phyloP scores from a whole-genome alignment of 2,888 invertebrate species.

The Drosophila mettleri region DNA sequence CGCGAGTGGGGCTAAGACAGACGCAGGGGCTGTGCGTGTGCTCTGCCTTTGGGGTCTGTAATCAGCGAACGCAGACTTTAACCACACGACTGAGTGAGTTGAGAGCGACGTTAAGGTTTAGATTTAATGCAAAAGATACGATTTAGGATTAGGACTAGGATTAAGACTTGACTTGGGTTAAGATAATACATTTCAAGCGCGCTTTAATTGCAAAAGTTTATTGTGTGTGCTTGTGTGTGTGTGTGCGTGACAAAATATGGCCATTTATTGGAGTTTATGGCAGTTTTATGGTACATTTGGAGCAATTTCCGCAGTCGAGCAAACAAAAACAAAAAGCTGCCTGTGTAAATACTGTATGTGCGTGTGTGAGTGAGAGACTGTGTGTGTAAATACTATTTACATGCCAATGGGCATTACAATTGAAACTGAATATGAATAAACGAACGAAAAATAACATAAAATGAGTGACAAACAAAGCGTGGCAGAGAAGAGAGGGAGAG shows the following conservation, averaged over 20 bases:
- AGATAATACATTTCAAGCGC: slow-evolving; percentile 67
- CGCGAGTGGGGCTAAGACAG: not conserved
- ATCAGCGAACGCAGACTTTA: slow-evolving; percentile 43
- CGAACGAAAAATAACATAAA: not conserved
- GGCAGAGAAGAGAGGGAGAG: not conserved
- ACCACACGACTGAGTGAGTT: slow-evolving; percentile 48
- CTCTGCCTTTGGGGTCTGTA: slow-evolving; percentile 33
- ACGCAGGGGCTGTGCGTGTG: not conserved
- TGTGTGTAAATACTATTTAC: slow-evolving; percentile 11
- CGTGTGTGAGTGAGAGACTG: not conserved
- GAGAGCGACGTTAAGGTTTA: not conserved
- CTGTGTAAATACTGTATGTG: slow-evolving; percentile 1
- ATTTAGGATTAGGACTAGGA: slow-evolving; percentile 1
- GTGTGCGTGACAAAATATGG: slow-evolving; percentile 21
- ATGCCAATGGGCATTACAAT: slow-evolving; percentile 14
- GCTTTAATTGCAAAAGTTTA: slow-evolving; percentile 74
- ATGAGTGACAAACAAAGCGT: not conserved
- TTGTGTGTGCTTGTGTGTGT: slow-evolving; percentile 13
- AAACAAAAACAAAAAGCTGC: slow-evolving; percentile 15
- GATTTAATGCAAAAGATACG: slow-evolving; percentile 2
- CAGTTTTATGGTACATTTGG: slow-evolving; percentile 37
- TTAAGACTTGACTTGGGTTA: slow-evolving; percentile 32
- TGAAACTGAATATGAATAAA: slow-evolving; percentile 5
- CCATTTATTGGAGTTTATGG: slow-evolving; percentile 45
- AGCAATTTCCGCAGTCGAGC: slow-evolving; percentile 22